phyloP scores from a whole-genome alignment of 2,113 vertebrate genomes.

The Eurystomus gularis region DNA sequence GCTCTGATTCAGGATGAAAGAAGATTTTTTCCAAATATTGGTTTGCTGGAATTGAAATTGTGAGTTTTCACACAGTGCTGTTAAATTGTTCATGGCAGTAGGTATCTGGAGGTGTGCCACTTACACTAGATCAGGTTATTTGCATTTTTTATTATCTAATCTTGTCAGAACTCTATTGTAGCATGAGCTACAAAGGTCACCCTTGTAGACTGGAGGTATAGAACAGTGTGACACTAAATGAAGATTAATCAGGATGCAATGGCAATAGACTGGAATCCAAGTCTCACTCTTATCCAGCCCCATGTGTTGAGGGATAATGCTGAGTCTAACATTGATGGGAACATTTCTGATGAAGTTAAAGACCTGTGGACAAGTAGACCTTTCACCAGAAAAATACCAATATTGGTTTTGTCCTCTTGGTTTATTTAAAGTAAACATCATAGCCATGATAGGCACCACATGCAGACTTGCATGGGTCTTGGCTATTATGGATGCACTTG shows the following conservation, averaged over 20 bases:
- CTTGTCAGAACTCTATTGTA: background rate
- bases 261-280: background rate
- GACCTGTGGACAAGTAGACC: background rate
- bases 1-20: background rate
- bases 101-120: background rate
- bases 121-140: background rate
- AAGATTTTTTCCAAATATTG: background rate
- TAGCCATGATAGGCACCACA: background rate
- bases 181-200: background rate
- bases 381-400: background rate
- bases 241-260: background rate
- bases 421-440: background rate
- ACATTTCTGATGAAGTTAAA: background rate
- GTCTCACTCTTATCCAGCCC: background rate
- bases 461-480: background rate
- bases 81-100: background rate
- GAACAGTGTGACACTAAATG: no score
- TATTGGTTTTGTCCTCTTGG: background rate
- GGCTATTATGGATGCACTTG: background rate
- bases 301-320: background rate
- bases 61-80: background rate
- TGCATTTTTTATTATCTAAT: constrained; percentile 6
- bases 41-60: background rate
- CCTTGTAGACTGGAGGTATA: background rate
- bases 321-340: background rate